Base-by-base conservation (phyloP, 2,113 vertebrate species). In the Acanthisitta chloris region DNA sequence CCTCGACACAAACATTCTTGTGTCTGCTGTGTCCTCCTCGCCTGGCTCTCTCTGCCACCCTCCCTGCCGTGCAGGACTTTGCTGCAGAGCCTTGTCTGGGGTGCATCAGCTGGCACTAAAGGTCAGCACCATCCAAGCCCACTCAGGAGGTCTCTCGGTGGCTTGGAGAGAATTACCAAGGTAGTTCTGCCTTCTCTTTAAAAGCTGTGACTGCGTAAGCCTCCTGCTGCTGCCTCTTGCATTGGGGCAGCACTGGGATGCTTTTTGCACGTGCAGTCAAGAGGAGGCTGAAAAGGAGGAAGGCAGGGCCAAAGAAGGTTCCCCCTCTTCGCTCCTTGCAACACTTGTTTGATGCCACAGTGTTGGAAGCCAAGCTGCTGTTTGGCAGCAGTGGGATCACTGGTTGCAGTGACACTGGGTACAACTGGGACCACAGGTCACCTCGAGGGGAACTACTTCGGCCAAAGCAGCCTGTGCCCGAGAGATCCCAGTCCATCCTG, bases 1-100 rank as follows among this genome's bases (percentile, higher is more conserved):
- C 26, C 69, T 64, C 0, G 0, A 33, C 43, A 78, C 33, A 31
- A 71, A 9, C 21, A 6, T 11, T 11, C 55, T 64, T 8, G 1
- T 15, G 59, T 29, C 61, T 42, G 57, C 57, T 25, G 14, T 21
- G 69, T 85, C 18, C 45, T 77, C 57, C 14, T 20, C 0, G 2
- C 55, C 65, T 61, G 78, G 43, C 15, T 40, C 61, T 31, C 55
- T 7, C 71, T 46, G 38, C 4, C 8, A 55, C 43, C n/a, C 12
- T 55, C 61, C 17, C 23, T 3, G 4, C 10, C 28, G 14, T 0
- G 21, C 38, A 34, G 29, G 38, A 11, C 61, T 80, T 23, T 4
- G 54, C 82, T 78, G 55, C 42, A 73, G 57, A 90, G 57, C 79
- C 52, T 52, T 18, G 16, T 6, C 64, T 70, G 80, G 79, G 81